These are phyloP conservation scores for Melinaea marsaeus DNA, from an alignment of 2,888 invertebrate genomes.

Conservation along the genomic window DNA sequence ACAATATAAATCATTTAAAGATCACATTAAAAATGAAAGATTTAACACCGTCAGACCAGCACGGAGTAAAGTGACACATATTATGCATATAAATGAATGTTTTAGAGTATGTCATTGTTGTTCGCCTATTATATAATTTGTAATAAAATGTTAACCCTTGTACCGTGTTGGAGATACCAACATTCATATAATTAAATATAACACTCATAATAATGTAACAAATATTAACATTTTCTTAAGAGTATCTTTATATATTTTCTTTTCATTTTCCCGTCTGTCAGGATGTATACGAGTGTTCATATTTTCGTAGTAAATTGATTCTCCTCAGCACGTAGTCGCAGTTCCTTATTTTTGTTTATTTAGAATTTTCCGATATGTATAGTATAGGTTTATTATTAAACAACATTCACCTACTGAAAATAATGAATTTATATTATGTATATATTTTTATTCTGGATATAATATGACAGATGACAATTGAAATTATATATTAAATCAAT, in stretches of 20 bases:
- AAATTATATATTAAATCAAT: too few relatives aligned
- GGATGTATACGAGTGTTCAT: slow-evolving; percentile 42
- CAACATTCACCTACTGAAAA: slow-evolving; percentile 12
- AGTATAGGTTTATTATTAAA: slow-evolving; percentile 13
- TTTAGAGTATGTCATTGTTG: too few relatives aligned
- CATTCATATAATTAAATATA: not conserved
- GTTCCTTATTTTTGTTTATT: slow-evolving; percentile 14
- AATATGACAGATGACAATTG: too few relatives aligned
- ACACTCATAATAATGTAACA: not conserved
- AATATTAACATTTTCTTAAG: slow-evolving; percentile 15
- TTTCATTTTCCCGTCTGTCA: slow-evolving; percentile 61
- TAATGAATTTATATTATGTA: not conserved
- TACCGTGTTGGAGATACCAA: too few relatives aligned
- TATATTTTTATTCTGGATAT: too few relatives aligned
- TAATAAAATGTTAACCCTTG: too few relatives aligned
- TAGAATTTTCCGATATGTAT: slow-evolving; percentile 3
- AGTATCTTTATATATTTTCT: slow-evolving; percentile 47
- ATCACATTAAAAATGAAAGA: too few relatives aligned
- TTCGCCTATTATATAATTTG: too few relatives aligned
- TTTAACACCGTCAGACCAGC: too few relatives aligned
- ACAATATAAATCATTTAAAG: too few relatives aligned
- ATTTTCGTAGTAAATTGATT: slow-evolving; percentile 59
- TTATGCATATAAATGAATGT: too few relatives aligned
- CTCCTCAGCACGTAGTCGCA: slow-evolving; percentile 15
- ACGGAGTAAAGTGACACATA: too few relatives aligned